A percentile compares a stretch with the other conserved stretches of the same genome.
Conservation (phyloP, 2,797 vertebrate genomes). For the Hippoglossus hippoglossus region DNA sequence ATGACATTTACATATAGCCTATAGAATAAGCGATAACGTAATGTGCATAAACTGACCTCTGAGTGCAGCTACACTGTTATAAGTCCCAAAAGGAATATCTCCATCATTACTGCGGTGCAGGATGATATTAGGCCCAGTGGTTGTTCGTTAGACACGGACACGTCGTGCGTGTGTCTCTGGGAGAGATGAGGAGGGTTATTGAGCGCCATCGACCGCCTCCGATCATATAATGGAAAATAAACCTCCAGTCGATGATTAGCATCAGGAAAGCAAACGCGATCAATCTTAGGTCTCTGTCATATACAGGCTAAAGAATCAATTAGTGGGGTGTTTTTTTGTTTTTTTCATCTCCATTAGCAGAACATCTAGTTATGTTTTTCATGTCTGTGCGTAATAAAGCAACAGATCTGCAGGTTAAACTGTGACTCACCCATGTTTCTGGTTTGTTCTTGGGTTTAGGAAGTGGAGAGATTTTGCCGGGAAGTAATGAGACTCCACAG, state of each 20-base stretch:
- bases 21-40: not conserved
- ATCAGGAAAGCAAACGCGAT: slow-evolving; percentile 30
- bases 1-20: not conserved
- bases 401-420: not conserved
- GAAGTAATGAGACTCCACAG: too few species aligned
- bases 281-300: slow-evolving; percentile 25
- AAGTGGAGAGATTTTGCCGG: too few species aligned
- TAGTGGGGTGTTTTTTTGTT: not conserved
- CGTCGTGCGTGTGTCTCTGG: not conserved
- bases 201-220: slow-evolving; percentile 43
- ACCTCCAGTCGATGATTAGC: slow-evolving; percentile 49
- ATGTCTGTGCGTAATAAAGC: not conserved
- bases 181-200: slow-evolving; percentile 20
- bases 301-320: slow-evolving; percentile 31
- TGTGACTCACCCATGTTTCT: too few species aligned
- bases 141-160: slow-evolving; percentile 8
- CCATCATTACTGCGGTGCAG: not conserved
- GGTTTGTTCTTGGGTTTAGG: too few species aligned
- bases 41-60: not conserved
- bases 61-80: not conserved
- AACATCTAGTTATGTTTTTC: not conserved
- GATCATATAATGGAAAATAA: slow-evolving; percentile 67
- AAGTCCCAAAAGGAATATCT: slow-evolving; percentile 3
- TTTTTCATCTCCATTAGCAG: slow-evolving; percentile 5
- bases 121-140: not conserved